Evolutionary conservation across 1,140 invertebrate species (phyloP).

Genomic region (Lepidurus arcticus): DNA sequence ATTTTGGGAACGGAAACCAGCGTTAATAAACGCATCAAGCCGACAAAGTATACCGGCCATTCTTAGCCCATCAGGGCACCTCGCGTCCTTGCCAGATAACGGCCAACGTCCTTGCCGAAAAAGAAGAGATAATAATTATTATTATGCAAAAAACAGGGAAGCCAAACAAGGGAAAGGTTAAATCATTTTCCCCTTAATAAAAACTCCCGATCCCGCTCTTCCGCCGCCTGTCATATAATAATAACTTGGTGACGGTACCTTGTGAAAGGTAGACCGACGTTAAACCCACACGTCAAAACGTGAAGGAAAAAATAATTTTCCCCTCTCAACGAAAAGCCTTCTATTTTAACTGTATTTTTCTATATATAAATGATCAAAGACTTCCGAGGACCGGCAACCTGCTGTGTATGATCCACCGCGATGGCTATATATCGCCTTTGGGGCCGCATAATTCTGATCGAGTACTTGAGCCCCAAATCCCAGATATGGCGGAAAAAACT

Average conservation of each 20-base stretch:
- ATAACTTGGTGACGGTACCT: background rate
- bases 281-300: too few species aligned
- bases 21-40: background rate
- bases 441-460: too few species aligned
- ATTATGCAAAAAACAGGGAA: background rate
- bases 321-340: too few species aligned
- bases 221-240: background rate
- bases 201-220: background rate
- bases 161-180: background rate
- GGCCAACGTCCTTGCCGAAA: conserved; percentile 8
- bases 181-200: background rate
- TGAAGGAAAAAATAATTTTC: too few species aligned
- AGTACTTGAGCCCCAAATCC: too few species aligned
- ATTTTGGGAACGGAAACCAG: background rate
- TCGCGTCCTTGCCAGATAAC: conserved; percentile 1
- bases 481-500: too few species aligned
- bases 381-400: too few species aligned
- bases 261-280: too few species aligned
- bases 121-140: background rate
- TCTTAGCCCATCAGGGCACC: background rate
- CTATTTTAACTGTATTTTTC: too few species aligned
- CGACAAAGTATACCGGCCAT: background rate
- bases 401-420: too few species aligned
- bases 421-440: too few species aligned
- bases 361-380: too few species aligned